Percentiles rank a stretch among this genome's conserved stretches.
These are phyloP conservation scores for Linnaemya vulpina DNA, from an alignment of 2,888 invertebrate species.

Conservation along the genomic window DNA sequence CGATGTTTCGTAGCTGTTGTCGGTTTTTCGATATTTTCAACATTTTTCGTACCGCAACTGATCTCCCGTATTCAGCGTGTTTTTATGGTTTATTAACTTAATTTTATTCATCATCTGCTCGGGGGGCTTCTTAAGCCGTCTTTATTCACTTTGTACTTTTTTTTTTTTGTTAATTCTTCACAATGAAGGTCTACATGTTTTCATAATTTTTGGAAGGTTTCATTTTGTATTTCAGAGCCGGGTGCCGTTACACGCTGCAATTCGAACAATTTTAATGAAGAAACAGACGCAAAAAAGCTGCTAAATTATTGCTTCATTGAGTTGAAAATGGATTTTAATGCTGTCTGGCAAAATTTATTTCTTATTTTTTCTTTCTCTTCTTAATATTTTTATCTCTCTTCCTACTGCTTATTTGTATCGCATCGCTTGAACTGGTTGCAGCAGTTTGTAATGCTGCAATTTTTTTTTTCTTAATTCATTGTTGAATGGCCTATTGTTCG, in stretches of 20 bases:
- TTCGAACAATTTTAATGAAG: slow-evolving; percentile 2
- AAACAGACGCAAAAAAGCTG: slow-evolving; percentile 26
- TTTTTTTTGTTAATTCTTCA: neutral
- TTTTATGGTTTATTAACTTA: slow-evolving; percentile 60
- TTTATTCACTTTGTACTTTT: slow-evolving; percentile 17
- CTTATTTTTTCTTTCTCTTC: neutral
- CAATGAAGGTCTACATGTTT: slow-evolving; percentile 61
- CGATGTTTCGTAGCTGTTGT: slow-evolving; percentile 54
- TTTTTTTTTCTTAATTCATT: too few relatives aligned
- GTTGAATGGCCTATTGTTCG: slow-evolving; percentile 42
- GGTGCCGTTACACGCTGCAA: slow-evolving; percentile 39
- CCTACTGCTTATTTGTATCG: slow-evolving; percentile 11
- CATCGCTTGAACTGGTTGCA: slow-evolving; percentile 17
- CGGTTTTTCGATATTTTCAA: neutral
- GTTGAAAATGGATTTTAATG: slow-evolving; percentile 62
- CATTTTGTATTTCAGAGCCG: slow-evolving; percentile 4
- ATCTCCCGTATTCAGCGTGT: slow-evolving; percentile 33
- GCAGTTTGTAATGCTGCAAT: neutral
- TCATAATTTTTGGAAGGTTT: slow-evolving; percentile 38
- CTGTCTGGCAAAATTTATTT: slow-evolving; percentile 30
- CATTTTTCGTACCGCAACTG: slow-evolving; percentile 19
- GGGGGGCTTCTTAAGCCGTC: slow-evolving; percentile 36
- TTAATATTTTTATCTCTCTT: slow-evolving; percentile 2
- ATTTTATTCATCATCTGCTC: slow-evolving; percentile 42
- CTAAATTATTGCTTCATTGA: slow-evolving; percentile 70